Evolutionary conservation across 2,113 vertebrate genomes (phyloP), one percentile per base, ranked within the genome.

Genomic region (Gambusia holbrooki): DNA sequence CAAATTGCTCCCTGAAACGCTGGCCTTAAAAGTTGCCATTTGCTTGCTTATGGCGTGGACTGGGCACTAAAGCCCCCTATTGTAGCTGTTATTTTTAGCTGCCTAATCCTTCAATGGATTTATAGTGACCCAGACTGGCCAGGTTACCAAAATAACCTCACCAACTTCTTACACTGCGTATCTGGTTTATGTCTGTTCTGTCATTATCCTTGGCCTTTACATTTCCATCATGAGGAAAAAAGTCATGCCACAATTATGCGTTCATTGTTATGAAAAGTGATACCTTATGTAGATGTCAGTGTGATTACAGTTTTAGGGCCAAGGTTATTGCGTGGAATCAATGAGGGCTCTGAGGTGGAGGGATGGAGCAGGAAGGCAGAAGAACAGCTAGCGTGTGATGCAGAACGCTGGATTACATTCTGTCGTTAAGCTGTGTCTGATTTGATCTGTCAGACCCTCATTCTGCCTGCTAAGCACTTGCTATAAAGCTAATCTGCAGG

Each of bases 71-170:
- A 85, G 80, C 86, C 85, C 81, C 71, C 73, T 74, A 76, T 88
- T 67, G 80, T 83, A 86, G 86, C 72, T 66, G 62, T 75, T 89
- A 89, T 93, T 91, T 94, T 92, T 92, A 93, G 81, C 48, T 0
- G 28, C 68, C 51, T 94, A 92, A 93, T 92, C 92, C 90, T 91
- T 90, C 87, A 80, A 89, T 88, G 90, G 93, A 90, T 86, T 94
- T 92, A 88, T 88, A 87, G 91, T 85, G 84, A 74, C 66, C 81
- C 84, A 87, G 88, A 89, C 92, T 62, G 71, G 66, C 76, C 83
- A 88, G 76, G 92, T 71, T 79, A 88, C 80, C 73, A 75, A 81
- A 91, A 87, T 84, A 78, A 88, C 69, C 77, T 51, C 27, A 80
- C 79, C 79, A 61, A 73, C 37, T 67, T 76, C 58, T 77, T 64